phyloP scores from a whole-genome alignment of 2,888 invertebrate genomes.

The Acanthosepion lycidas region DNA sequence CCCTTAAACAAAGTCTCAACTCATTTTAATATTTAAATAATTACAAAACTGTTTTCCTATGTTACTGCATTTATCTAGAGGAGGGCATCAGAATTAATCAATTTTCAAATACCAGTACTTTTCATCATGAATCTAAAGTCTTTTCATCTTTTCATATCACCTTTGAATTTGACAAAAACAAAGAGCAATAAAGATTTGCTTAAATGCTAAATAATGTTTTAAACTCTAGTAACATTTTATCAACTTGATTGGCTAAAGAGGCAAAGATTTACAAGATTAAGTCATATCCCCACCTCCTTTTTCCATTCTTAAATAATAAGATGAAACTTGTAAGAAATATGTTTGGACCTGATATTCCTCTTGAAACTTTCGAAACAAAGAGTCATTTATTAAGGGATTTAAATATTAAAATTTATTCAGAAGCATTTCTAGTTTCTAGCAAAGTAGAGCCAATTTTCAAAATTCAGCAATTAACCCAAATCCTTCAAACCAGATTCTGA shows the following conservation, averaged over 20 bases:
- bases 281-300: background rate
- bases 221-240: background rate
- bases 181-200: background rate
- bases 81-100: background rate
- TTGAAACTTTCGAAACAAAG: background rate
- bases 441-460: background rate
- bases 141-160: background rate
- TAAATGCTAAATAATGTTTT: background rate
- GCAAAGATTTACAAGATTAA: background rate
- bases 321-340: background rate
- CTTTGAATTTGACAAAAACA: too few relatives aligned
- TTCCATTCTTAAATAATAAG: background rate
- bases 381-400: background rate
- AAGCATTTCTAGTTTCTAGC: background rate
- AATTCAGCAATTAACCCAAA: background rate
- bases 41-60: background rate
- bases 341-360: background rate
- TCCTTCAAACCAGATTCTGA: background rate
- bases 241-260: background rate
- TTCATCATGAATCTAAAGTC: background rate
- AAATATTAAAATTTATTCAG: conserved; percentile 17
- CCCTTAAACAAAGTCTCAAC: background rate
- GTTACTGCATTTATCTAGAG: background rate
- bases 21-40: background rate
- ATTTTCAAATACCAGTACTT: background rate